Base-by-base conservation (phyloP, 2,888 invertebrate genomes). In the Pollenia labialis region DNA sequence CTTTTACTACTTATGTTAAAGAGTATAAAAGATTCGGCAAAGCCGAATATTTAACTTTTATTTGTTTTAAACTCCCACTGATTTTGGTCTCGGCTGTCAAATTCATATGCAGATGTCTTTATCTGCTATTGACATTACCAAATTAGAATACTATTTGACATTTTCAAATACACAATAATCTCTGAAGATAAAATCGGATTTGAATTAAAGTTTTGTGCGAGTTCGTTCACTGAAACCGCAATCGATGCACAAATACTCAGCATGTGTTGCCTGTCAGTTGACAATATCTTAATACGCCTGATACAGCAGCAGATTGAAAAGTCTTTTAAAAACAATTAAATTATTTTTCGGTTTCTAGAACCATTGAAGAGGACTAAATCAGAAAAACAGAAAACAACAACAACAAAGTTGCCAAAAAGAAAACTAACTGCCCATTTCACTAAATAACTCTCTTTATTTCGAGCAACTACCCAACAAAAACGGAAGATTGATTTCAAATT, bases 211-310 rank as follows among this genome's bases (percentile, higher is more conserved):
- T n/a, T 62, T 16, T 64, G 42, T 44, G 4, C 18, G 8, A 48
- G 68, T 52, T 52, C 16, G 3, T 68, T 10, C 40, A 12, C 32
- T 32, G n/a, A 23, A 50, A 46, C 72, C 46, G 16, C 54, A 58
- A 58, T 11, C n/a, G 9, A 56, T 12, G 23, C 56, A 72, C n/a
- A 68, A 50, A 50, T n/a, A 50, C 60, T 18, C 62, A 75, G 62
- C 75, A 52, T 62, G 50, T 52, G 11, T 75, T 40, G 6, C n/a
- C 18, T 54, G 23, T 44, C 54, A 56, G 18, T 32, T 60, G 72
- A 40, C 12, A 62, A 50, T 42, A 62, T 75, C 18, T 60, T 60
- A 58, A 18, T 62, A 8, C 42, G 42, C 18, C 1, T 8, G 7
- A 18, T 46, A 23, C 44, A 16, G 3, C 9, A 1, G 46, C 8